Evolutionary conservation across 30 jellyfish, hydroid and myxozoan species (phyloP), one percentile per base, ranked within the genome.

Genomic region (Morbakka virulenta): DNA sequence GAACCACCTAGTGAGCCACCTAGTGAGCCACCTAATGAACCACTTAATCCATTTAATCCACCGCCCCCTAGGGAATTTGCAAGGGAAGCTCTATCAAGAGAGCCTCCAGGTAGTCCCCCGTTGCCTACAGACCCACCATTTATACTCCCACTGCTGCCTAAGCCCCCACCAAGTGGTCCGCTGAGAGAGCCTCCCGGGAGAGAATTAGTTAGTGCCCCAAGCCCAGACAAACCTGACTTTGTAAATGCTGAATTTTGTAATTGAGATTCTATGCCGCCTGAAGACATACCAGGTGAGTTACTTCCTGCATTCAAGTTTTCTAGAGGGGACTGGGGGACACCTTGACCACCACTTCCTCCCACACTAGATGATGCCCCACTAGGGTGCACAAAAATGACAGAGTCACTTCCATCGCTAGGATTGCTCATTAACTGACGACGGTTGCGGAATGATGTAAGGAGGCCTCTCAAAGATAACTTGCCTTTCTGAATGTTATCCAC

Each of bases 351-450:
- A 6, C 36, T 12, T 1, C 9, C 26, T 30, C 51, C 31, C 31
- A 32, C 62, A 22, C n/a, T n/a, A 1, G 96, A 67, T 17, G 84
- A 76, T 26, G 88, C 35, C 4, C 96, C 95, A 2, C 95, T 82
- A 0, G 97, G 97, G 68, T 89, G 97, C 33, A 89, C 97, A 78
- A 89, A 89, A 22, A 89, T 89, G 80, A 89, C 97, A 41, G 96
- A 84, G 57, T 89, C 97, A 57, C 97, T 80, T 29, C 97, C 97
- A 51, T 89, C 97, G 29, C 81, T 72, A 6, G 82, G 72, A 1
- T 67, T 36, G 80, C 67, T 83, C 41, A 89, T 84, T 33, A 89
- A 67, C 65, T 89, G 97, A 25, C 97, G 65, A 57, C 94, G 77
- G 65, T 69, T 92, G 69, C 95, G 69, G 24, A 82, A 77, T 49